A percentile compares a stretch with the other conserved stretches of the same genome.
phyloP scores from a whole-genome alignment of 2,113 vertebrate genomes.

The Siphamia tubifer region DNA sequence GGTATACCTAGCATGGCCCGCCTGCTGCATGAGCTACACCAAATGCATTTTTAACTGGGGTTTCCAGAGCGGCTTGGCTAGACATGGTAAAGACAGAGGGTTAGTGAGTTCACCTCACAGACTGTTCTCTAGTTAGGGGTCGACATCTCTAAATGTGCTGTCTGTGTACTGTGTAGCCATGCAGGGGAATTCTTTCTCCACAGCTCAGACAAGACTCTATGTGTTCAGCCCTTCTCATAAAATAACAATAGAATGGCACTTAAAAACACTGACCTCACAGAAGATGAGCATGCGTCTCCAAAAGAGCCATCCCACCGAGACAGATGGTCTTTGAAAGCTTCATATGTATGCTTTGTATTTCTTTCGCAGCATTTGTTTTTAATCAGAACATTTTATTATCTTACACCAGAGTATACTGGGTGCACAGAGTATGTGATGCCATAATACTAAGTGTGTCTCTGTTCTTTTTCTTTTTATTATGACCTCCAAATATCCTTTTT shows the following conservation, averaged over 20 bases:
- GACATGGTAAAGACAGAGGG: slow-evolving; percentile 57
- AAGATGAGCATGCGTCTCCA: slow-evolving; percentile 24
- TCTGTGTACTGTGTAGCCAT: slow-evolving; percentile 69
- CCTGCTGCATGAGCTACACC: slow-evolving; percentile 29
- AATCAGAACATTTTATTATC: neutral
- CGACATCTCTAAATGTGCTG: slow-evolving; percentile 65
- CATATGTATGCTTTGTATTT: neutral
- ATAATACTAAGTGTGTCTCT: no score
- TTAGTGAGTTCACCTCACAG: slow-evolving; percentile 63
- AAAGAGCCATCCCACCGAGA: slow-evolving; percentile 17
- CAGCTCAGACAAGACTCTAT: slow-evolving; percentile 35
- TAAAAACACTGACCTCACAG: slow-evolving; percentile 49
- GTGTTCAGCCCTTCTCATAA: slow-evolving; percentile 57
- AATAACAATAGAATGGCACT: slow-evolving; percentile 67
- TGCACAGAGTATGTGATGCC: no score
- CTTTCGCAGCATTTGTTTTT: slow-evolving; percentile 3
- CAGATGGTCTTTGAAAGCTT: slow-evolving; percentile 12
- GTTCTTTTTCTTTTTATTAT: neutral
- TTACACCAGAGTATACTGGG: no score
- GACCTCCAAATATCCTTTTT: slow-evolving; percentile 7
- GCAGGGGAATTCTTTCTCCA: slow-evolving; percentile 54
- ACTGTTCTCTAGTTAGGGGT: slow-evolving; percentile 58
- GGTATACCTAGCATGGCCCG: slow-evolving; percentile 8
- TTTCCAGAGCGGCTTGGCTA: slow-evolving; percentile 63
- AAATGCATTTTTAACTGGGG: slow-evolving; percentile 76